Evolutionary conservation across 2,888 invertebrate genomes (phyloP), one percentile per base, ranked within the genome.

Genomic region (Drosophila lutescens): DNA sequence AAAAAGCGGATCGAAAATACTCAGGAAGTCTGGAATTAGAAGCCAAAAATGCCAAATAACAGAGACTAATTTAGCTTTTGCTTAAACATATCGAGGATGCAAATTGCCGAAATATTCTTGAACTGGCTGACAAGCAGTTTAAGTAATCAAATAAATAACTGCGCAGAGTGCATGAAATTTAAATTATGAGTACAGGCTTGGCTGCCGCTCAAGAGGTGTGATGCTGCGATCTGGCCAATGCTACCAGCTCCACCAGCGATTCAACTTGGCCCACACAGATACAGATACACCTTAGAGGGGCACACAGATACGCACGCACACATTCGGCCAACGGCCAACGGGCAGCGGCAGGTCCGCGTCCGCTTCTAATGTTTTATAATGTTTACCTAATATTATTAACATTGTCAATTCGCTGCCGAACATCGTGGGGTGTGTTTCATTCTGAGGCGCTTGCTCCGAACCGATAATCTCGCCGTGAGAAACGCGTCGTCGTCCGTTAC

Each of bases 351-450:
- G 60, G 78, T 68, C 66, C 57, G 62, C 51, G 72, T 55, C 70
- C 66, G 78, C 77, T 82, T 89, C 87, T 81, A 89, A 90, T 86
- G 85, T 90, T 90, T 90, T 90, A 88, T 86, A 90, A 90, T 89
- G 89, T 91, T 90, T 90, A 89, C 85, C 88, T 88, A 86, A 86
- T 88, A 86, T 86, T 91, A 86, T 80, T 77, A 88, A 83, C 78
- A 76, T 90, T 88, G 90, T 90, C 90, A 90, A 91, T 91, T 85
- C 82, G 84, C 84, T 81, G 86, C 76, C 86, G 90, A 89, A 88
- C 89, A 88, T 88, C 91, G 89, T 84, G 81, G 88, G 90, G 91
- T 84, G 91, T 90, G 91, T 89, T 90, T 90, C 89, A 88, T 91
- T 90, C 90, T 81, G 49, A 67, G 78, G 60, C 79, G 80, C 81